phyloP scores from a whole-genome alignment of 2,888 invertebrate genomes.

The Eupithecia pulchellata region DNA sequence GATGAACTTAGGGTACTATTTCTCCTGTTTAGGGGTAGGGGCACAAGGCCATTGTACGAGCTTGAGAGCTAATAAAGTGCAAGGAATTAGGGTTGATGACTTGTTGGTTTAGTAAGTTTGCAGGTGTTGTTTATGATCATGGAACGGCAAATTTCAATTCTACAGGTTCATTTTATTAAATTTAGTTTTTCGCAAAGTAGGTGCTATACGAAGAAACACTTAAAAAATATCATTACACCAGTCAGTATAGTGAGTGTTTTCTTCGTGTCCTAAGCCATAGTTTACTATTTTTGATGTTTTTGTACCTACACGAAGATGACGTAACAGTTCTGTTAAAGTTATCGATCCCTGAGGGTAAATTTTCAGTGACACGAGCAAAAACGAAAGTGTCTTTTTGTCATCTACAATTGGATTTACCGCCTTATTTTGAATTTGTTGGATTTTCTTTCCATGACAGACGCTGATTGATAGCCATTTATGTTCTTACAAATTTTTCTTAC shows the following conservation, averaged over 20 bases:
- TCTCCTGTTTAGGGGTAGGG: not conserved
- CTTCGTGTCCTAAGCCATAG: not conserved
- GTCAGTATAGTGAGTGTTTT: too few species aligned
- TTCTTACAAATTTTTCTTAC: too few species aligned
- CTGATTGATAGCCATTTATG: too few species aligned
- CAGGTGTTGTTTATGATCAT: not conserved
- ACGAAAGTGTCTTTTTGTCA: not conserved
- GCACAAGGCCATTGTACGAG: not conserved
- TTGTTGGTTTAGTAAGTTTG: not conserved
- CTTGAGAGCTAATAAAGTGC: too few species aligned
- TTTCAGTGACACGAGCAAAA: not conserved
- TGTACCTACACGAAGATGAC: too few species aligned
- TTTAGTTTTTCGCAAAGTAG: too few species aligned
- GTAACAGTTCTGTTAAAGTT: not conserved
- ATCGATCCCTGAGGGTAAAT: not conserved
- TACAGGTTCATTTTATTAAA: not conserved
- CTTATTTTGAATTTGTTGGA: not conserved
- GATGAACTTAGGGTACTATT: slow-evolving; percentile 47
- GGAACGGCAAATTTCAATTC: not conserved
- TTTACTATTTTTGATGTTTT: not conserved
- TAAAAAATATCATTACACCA: too few species aligned
- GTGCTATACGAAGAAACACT: not conserved
- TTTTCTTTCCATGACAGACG: too few species aligned
- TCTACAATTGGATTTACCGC: not conserved
- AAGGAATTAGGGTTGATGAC: not conserved